Evolutionary conservation across 2,113 vertebrate species (phyloP).

Genomic region (Salvelinus alpinus): DNA sequence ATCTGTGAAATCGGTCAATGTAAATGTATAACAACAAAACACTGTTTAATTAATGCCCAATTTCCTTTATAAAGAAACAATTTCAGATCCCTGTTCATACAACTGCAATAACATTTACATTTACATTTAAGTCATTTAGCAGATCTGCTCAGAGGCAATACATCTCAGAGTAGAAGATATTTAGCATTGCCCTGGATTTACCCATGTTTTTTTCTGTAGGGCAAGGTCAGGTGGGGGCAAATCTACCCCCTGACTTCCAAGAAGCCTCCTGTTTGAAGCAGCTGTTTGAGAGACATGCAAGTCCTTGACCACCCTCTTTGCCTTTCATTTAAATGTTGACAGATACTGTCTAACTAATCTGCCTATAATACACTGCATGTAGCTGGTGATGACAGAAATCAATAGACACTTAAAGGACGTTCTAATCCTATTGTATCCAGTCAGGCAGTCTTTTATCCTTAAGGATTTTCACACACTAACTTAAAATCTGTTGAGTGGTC

Average conservation of each 20-base stretch:
- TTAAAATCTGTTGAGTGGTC: constrained; percentile 66
- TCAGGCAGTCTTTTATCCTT: constrained; percentile 68
- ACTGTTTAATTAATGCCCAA: too few relatives aligned
- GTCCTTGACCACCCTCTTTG: constrained; percentile 18
- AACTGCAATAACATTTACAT: too few relatives aligned
- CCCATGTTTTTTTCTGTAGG: too few relatives aligned
- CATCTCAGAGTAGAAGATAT: too few relatives aligned
- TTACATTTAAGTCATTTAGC: too few relatives aligned
- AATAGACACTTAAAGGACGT: constrained; percentile 59
- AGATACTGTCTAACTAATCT: constrained; percentile 67
- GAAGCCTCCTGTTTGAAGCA: constrained; percentile 23
- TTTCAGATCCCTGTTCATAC: too few relatives aligned
- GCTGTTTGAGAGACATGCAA: constrained; percentile 50
- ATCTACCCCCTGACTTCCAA: background rate
- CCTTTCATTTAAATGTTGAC: constrained; percentile 57
- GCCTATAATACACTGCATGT: constrained; percentile 68
- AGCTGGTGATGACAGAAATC: constrained; percentile 71
- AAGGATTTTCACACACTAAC: constrained; percentile 71
- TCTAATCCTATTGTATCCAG: constrained; percentile 74
- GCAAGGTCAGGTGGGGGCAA: too few relatives aligned
- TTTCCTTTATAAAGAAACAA: too few relatives aligned
- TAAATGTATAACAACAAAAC: too few relatives aligned
- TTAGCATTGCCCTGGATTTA: too few relatives aligned
- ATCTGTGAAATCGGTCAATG: too few relatives aligned
- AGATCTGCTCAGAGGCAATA: too few relatives aligned